Evolutionary conservation across 53 echinoderm and acorn worm genomes (phyloP), one percentile per base, ranked within the genome.

Genomic region (Crossaster papposus): DNA sequence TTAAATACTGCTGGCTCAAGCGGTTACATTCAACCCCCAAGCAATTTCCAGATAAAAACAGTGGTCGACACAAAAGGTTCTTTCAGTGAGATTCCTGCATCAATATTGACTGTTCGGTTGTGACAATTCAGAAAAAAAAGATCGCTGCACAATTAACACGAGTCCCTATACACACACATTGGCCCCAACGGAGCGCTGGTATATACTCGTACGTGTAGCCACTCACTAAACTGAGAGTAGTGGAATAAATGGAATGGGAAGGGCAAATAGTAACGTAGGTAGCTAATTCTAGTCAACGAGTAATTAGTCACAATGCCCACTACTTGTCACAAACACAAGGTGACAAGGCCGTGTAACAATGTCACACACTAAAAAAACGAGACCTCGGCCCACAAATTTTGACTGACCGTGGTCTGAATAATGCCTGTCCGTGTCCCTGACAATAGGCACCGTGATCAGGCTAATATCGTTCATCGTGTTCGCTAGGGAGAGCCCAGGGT

Each of bases 281-380:
- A 62, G 31, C 14, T 23, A 65, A 58, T 23, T 87, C 62, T 36
- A 77, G 29, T 36, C 75, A 87, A 22, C 44, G 44, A 77, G 87
- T 87, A 87, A 87, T 87, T 87, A 87, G 87, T 77, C 33, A 58
- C 87, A 72, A 52, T 76, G 26, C 75, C 62, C 76, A 77, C 44
- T 44, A 44, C 87, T 77, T 87, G 87, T 77, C 62, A 72, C 51
- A 58, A 18, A 34, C 73, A 22, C 68, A 55, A 44, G 87, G 77
- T 64, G 87, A 87, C 76, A 76, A 87, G 87, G 77, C 63, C 77
- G 77, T 84, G 84, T 84, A 84, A 72, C 84, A 84, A 84, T 83
- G 70, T 84, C 70, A 51, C 54, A 71, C 71, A 73, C 84, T 52
- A 51, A n/a, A n/a, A n/a, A n/a, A 51, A n/a, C 58, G 30, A 22